A percentile compares a stretch with the other conserved stretches of the same genome.
These are phyloP conservation scores for Chloromyia formosa DNA, from an alignment of 2,888 invertebrate genomes.

Conservation along the genomic window DNA sequence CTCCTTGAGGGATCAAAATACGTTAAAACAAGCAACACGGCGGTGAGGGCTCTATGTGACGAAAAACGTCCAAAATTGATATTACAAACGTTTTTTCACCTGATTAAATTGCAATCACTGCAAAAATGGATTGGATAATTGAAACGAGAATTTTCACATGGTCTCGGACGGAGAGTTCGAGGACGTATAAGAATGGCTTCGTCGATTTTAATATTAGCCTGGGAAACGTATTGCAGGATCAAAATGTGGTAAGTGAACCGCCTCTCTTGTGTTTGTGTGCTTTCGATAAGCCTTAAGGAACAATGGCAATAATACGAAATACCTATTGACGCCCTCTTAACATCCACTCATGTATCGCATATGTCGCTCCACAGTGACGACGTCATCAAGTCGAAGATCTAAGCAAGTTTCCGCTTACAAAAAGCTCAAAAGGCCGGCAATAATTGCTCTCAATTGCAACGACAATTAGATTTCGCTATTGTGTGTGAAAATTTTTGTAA, in stretches of 20 bases:
- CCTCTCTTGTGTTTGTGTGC: constrained; percentile 1
- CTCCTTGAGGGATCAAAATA: neutral
- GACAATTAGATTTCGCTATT: constrained; percentile 11
- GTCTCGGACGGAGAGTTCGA: neutral
- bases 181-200: neutral
- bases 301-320: constrained; percentile 11
- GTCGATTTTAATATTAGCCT: constrained; percentile 25
- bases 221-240: constrained; percentile 17
- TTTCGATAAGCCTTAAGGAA: neutral
- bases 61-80: constrained; percentile 31
- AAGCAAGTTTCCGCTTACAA: constrained; percentile 22
- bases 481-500: constrained; percentile 43
- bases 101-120: constrained; percentile 32
- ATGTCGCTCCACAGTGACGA: constrained; percentile 44
- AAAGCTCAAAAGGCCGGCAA: constrained; percentile 46
- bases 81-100: constrained; percentile 32
- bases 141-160: constrained; percentile 13
- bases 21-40: no score
- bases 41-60: no score
- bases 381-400: constrained; percentile 1
- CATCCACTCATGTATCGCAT: constrained; percentile 41
- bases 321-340: constrained; percentile 47
- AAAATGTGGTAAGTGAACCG: constrained; percentile 9
- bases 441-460: constrained; percentile 33
- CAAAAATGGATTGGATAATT: constrained; percentile 9